phyloP scores from a whole-genome alignment of 2,113 vertebrate species.

The Zootoca vivipara region DNA sequence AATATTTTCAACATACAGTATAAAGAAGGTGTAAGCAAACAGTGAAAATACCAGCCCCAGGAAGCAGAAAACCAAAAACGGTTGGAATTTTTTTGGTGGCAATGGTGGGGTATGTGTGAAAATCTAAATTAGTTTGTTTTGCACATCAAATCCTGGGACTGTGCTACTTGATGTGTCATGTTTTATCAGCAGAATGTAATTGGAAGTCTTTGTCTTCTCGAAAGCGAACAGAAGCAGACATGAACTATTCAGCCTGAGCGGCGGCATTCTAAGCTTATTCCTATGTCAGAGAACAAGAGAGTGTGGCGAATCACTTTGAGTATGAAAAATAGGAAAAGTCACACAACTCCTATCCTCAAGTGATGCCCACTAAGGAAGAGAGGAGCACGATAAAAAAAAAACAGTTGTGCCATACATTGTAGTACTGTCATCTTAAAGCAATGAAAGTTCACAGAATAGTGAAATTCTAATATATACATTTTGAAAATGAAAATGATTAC shows the following conservation, averaged over 20 bases:
- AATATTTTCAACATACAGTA: background rate
- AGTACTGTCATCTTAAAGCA: too few relatives aligned
- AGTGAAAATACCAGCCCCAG: background rate
- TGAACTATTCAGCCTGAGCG: background rate
- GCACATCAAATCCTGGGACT: background rate
- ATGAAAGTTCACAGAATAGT: too few relatives aligned
- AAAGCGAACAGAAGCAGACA: background rate
- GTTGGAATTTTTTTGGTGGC: background rate
- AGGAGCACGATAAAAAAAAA: background rate
- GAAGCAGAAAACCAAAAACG: background rate
- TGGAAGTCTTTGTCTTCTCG: slow-evolving; percentile 2
- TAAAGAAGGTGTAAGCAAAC: background rate
- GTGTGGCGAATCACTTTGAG: background rate
- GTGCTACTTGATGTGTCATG: background rate
- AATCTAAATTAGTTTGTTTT: background rate
- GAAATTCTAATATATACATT: too few relatives aligned
- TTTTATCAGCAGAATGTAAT: background rate
- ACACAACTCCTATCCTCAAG: background rate
- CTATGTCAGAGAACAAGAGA: background rate
- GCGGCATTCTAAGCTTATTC: background rate
- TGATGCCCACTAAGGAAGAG: background rate
- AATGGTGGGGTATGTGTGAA: too few relatives aligned
- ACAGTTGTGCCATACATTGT: background rate
- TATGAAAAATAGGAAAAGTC: background rate
- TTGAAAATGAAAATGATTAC: too few relatives aligned